Evolutionary conservation across 2,888 invertebrate species (phyloP).

Genomic region (Merodon equestris): DNA sequence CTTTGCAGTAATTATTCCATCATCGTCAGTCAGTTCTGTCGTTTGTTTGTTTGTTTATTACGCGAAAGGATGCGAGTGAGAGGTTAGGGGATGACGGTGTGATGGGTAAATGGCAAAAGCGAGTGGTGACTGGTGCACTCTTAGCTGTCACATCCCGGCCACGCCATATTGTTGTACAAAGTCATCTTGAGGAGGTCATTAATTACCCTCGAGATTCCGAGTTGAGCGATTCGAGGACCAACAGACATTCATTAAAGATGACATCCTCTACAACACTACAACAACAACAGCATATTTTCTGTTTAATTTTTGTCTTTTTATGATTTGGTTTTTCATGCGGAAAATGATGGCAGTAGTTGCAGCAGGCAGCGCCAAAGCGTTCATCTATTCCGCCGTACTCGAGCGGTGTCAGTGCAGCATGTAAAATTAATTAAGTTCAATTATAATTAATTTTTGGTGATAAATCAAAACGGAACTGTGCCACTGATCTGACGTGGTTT

Average conservation of each 20-base stretch:
- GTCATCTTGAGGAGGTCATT: conserved; percentile 69
- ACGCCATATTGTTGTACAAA: conserved; percentile 66
- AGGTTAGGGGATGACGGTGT: no score
- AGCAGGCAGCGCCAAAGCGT: background rate
- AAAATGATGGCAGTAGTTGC: conserved; percentile 8
- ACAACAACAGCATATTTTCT: conserved; percentile 22
- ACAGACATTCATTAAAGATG: conserved; percentile 67
- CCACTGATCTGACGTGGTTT: conserved; percentile 43
- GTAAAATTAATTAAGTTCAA: conserved; percentile 70
- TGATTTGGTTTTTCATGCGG: no score
- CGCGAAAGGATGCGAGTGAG: no score
- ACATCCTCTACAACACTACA: conserved; percentile 42
- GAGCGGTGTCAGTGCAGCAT: conserved; percentile 34
- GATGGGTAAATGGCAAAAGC: no score
- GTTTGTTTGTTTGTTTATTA: conserved; percentile 7
- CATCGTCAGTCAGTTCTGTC: conserved; percentile 52
- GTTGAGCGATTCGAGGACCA: conserved; percentile 64
- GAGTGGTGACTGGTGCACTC: conserved; percentile 22
- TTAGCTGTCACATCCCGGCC: conserved; percentile 66
- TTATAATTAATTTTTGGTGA: conserved; percentile 69
- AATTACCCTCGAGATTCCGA: conserved; percentile 60
- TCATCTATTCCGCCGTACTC: conserved; percentile 12
- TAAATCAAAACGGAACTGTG: conserved; percentile 70
- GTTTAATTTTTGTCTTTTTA: conserved; percentile 28
- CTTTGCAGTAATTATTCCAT: conserved; percentile 68